Base-by-base conservation (phyloP, 2,113 vertebrate species). In the Corythornis vintsioides region DNA sequence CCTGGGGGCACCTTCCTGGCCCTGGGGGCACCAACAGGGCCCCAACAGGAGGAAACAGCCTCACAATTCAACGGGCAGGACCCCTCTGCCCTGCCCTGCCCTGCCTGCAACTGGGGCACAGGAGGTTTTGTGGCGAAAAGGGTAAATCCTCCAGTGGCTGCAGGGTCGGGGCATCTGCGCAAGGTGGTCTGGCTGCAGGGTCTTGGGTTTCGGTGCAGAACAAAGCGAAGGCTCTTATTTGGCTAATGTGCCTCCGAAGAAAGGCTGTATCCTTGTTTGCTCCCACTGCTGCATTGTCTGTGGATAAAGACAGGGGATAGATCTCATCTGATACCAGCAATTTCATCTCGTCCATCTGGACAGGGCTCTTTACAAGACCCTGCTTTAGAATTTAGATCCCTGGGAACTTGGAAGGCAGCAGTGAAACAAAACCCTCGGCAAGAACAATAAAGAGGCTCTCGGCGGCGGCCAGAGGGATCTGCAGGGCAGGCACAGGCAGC, bases 321-420 rank as follows among this genome's bases (percentile, higher is more conserved):
- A 88, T 89, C 91, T 86, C 95, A 59, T 73, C 95, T 74, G 89
- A 92, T 91, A 96, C 16, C 84, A 17, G 89, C 91, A 77, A 43
- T 88, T 92, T 92, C 94, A 83, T 89, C 96, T 91, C 94, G 63
- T 86, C 94, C 95, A 93, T 95, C 95, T 93, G 95, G 72, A 87
- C 29, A 3, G 91, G 89, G 89, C 64, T 89, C 87, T 95, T 87
- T 86, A 74, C 84, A 85, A 93, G 92, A 88, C 89, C 94, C 82
- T 81, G 61, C 92, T 93, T 94, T 92, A 94, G 87, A 93, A 93
- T 88, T 94, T 94, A 96, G 94, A 96, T 94, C 89, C 96, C 92
- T 96, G 94, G 95, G 92, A 95, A 96, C 94, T 93, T 96, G 96
- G 92, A 95, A 93, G 79, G 94, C 91, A 92, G 94, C 94, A 83